These are phyloP conservation scores for Megaleporinus macrocephalus DNA, from an alignment of 2,113 vertebrate species.

Conservation along the genomic window DNA sequence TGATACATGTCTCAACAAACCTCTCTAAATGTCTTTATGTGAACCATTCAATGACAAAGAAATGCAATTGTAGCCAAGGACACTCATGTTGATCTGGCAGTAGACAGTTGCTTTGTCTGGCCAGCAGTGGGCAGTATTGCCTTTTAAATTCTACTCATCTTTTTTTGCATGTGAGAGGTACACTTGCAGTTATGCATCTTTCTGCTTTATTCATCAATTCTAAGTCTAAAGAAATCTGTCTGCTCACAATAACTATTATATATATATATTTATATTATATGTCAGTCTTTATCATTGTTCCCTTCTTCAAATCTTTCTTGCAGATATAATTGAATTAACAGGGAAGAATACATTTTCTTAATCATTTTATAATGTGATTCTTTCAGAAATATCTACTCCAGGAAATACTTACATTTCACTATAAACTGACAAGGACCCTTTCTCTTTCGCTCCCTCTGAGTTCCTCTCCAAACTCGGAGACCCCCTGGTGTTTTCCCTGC, in stretches of 20 bases:
- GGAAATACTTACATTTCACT: not conserved
- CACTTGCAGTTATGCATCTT: too few relatives aligned
- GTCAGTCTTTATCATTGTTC: not conserved
- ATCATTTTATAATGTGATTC: not conserved
- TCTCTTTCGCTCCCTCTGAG: slow-evolving; percentile 55
- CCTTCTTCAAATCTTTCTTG: not conserved
- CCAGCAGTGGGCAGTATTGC: slow-evolving; percentile 43
- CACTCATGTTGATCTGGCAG: not conserved
- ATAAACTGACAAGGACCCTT: not conserved
- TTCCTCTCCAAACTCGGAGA: slow-evolving; percentile 67
- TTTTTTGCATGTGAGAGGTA: not conserved
- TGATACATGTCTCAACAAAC: too few relatives aligned
- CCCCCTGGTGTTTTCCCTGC: slow-evolving; percentile 56
- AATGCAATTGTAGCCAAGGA: too few relatives aligned
- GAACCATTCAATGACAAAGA: too few relatives aligned
- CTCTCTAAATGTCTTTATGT: too few relatives aligned
- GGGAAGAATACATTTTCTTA: not conserved
- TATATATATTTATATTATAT: not conserved
- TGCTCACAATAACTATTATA: not conserved
- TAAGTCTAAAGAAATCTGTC: not conserved
- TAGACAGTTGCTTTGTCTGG: not conserved
- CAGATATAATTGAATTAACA: not conserved
- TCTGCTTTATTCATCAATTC: too few relatives aligned
- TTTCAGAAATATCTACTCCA: not conserved
- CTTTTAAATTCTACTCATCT: not conserved